A percentile compares a stretch with the other conserved stretches of the same genome.
These are phyloP conservation scores for Dallia pectoralis DNA, from an alignment of 2,797 vertebrate species.

Conservation along the genomic window DNA sequence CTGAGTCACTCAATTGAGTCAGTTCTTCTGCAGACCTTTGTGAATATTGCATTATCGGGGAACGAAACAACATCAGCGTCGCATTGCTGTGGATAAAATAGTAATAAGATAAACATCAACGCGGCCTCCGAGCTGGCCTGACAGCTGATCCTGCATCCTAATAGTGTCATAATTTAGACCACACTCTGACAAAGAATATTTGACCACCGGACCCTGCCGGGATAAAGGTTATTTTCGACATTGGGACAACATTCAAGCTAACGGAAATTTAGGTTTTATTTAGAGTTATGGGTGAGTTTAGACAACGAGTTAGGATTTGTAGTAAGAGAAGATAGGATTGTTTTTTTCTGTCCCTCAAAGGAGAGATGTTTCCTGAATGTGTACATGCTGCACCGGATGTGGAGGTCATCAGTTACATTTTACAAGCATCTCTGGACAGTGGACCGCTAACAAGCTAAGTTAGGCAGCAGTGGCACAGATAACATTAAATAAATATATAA, in stretches of 20 bases:
- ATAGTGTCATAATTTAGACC: conserved; percentile 46
- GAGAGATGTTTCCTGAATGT: no score
- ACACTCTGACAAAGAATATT: conserved; percentile 4
- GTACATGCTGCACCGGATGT: no score
- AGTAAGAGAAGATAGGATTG: no score
- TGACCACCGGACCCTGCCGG: no score
- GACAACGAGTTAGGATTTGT: no score
- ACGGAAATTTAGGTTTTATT: no score
- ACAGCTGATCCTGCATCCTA: conserved; percentile 42
- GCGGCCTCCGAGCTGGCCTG: conserved; percentile 34
- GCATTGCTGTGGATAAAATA: conserved; percentile 37
- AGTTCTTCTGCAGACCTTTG: background rate
- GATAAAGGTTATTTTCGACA: no score
- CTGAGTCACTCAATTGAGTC: conserved; percentile 14
- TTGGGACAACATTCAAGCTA: no score
- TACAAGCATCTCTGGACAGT: no score
- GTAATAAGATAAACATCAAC: conserved; percentile 38
- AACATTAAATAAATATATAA: conserved; percentile 47
- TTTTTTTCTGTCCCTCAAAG: no score
- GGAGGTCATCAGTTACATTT: no score
- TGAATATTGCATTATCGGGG: conserved; percentile 14
- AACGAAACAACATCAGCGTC: conserved; percentile 37
- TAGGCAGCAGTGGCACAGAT: conserved; percentile 31
- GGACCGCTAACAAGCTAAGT: conserved; percentile 46
- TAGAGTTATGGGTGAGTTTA: no score